Base-by-base conservation (phyloP, 2,113 vertebrate species). In the Planiliza haematocheilus region DNA sequence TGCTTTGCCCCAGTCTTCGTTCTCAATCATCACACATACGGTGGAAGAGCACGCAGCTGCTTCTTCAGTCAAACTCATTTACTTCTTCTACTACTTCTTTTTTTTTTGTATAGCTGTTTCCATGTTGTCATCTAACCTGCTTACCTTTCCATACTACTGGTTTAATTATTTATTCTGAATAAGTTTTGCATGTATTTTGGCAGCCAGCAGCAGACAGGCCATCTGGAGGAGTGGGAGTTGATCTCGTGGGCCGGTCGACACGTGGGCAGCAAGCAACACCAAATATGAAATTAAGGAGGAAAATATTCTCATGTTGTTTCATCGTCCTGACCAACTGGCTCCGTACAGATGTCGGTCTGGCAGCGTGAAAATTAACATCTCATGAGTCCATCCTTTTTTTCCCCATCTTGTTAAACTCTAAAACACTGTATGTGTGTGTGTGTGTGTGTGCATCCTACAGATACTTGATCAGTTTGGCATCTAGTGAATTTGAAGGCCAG, bases 181-280 rank as follows among this genome's bases (percentile, higher is more conserved):
- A 60, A 76, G 52, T 7, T 75, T 82, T 63, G 12, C 58, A 56
- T 21, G 43, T 37, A 76, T 82, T 42, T 75, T 87, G 79, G 85
- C 83, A 81, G 50, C 36, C 56, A 68, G n/a, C 74, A 57, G 62
- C 66, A 84, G 77, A 88, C 87, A 64, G 39, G 64, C 86, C 87
- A 88, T 88, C 86, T 91, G 87, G 89, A 83, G 43, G 72, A 76
- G 80, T 86, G 85, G 84, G 87, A 80, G 87, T 85, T 89, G 77
- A 85, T 71, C 87, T 79, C 8, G 42, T 85, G 83, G 83, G 58
- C 53, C 4, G 3, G 34, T 75, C 34, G 18, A 70, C 62, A 46
- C 8, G 83, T 77, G 74, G 48, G 81, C 70, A 64, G 74, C 63
- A 21, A 75, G 51, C 64, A 85, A 75, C 82, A 80, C 73, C 43